phyloP scores from a whole-genome alignment of 2,113 vertebrate species.

The Alethe castanea region DNA sequence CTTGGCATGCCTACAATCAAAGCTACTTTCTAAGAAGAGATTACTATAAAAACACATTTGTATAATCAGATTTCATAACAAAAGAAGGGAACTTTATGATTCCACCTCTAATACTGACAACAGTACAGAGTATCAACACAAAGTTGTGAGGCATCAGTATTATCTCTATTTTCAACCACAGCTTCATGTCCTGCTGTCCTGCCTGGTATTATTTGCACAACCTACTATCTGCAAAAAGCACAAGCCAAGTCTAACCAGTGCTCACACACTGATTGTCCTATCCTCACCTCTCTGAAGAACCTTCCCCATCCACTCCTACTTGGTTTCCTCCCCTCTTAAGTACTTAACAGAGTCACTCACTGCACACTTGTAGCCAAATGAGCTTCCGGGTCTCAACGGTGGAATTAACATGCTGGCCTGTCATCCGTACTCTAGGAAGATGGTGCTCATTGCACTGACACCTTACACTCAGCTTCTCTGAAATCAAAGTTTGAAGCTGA shows the following conservation, averaged over 20 bases:
- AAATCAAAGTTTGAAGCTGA: not conserved
- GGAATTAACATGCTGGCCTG: not conserved
- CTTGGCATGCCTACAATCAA: not conserved
- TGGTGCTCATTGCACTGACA: not conserved
- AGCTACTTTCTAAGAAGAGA: not conserved
- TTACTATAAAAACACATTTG: not conserved
- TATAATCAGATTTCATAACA: not conserved
- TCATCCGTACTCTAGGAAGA: not conserved
- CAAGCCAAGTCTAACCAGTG: not conserved
- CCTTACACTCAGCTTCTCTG: not conserved
- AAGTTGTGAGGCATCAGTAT: not conserved
- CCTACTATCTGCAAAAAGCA: not conserved
- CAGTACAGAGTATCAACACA: not conserved
- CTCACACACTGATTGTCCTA: not conserved
- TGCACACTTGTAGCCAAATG: not conserved
- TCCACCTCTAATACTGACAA: not conserved
- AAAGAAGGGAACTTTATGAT: not conserved
- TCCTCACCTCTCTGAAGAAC: not conserved
- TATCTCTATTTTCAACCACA: not conserved
- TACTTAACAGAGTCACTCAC: not conserved
- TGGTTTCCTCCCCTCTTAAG: not conserved
- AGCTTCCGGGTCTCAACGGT: not conserved
- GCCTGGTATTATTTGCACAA: not conserved
- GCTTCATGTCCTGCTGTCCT: not conserved
- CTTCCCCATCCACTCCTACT: not conserved